Evolutionary conservation across 2,113 vertebrate species (phyloP).

Genomic region (Psophia crepitans): DNA sequence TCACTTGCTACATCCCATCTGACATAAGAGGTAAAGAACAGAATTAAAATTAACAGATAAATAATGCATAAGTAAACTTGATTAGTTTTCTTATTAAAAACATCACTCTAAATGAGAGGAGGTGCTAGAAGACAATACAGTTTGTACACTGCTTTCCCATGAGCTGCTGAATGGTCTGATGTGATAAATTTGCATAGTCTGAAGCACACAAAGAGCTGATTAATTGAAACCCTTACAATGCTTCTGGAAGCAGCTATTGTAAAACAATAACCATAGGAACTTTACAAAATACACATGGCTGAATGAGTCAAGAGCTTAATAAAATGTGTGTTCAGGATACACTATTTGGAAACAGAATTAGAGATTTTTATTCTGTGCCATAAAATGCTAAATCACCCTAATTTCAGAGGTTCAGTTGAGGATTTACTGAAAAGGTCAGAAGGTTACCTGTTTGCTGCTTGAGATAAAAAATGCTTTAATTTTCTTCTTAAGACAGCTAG

Average conservation of each 20-base stretch:
- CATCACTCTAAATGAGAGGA: constrained; percentile 91
- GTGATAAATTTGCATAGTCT: constrained; percentile 99
- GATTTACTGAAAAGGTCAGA: constrained; percentile 78
- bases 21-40: constrained; percentile 69
- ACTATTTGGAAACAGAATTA: constrained; percentile 78
- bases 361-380: constrained; percentile 82
- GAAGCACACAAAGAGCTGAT: constrained; percentile 94
- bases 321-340: constrained; percentile 75
- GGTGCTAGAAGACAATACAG: constrained; percentile 90
- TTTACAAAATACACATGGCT: constrained; percentile 87
- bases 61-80: constrained; percentile 84
- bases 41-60: constrained; percentile 78
- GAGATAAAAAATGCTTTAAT: constrained; percentile 60
- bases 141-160: constrained; percentile 93
- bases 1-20: constrained; percentile 68
- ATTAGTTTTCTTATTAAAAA: constrained; percentile 98
- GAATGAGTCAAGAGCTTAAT: constrained; percentile 76
- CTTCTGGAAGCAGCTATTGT: constrained; percentile 85
- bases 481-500: constrained; percentile 49
- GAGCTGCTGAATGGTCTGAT: constrained; percentile 89
- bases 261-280: constrained; percentile 87
- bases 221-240: constrained; percentile 94
- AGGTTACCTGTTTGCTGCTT: constrained; percentile 72
- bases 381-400: constrained; percentile 76
- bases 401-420: constrained; percentile 74